Evolutionary conservation across 1,140 invertebrate species (phyloP).

Genomic region (Aphelenchoides fujianensis): DNA sequence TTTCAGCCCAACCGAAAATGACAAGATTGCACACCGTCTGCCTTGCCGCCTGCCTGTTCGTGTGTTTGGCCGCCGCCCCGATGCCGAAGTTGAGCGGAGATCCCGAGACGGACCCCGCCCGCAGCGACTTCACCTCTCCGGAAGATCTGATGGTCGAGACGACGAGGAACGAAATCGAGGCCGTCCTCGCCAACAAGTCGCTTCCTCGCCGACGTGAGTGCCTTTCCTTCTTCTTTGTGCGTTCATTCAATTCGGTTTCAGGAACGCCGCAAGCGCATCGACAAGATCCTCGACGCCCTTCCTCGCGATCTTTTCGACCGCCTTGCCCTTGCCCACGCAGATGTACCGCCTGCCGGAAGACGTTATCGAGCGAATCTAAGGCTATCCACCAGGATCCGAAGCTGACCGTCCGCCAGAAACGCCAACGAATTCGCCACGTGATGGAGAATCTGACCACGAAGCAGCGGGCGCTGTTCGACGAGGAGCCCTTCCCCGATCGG

Average conservation of each 20-base stretch:
- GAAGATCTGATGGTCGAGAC: background rate
- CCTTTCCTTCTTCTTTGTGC: background rate
- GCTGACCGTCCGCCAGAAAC: slow-evolving; percentile 2
- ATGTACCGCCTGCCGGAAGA: slow-evolving; percentile 7
- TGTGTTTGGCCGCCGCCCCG: background rate
- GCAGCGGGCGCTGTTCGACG: background rate
- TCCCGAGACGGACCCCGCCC: background rate
- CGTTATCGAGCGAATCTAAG: slow-evolving; percentile 7
- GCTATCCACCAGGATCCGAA: background rate
- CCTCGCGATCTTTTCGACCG: background rate
- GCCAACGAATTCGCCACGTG: slow-evolving; percentile 14
- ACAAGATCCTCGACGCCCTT: slow-evolving; percentile 8
- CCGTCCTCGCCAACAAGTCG: background rate
- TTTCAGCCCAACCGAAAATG: too few relatives aligned
- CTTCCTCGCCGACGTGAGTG: background rate
- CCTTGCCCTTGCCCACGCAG: slow-evolving; percentile 12
- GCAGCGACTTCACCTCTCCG: background rate
- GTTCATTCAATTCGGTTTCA: background rate
- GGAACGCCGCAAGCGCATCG: slow-evolving; percentile 2
- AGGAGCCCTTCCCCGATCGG: background rate
- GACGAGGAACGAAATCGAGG: background rate
- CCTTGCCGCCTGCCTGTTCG: background rate
- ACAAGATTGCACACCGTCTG: background rate
- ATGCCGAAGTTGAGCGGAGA: background rate
- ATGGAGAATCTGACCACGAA: slow-evolving; percentile 19